Evolutionary conservation across 92 coral and sea anemone genomes (phyloP).

Genomic region (Palythoa grandiflora): DNA sequence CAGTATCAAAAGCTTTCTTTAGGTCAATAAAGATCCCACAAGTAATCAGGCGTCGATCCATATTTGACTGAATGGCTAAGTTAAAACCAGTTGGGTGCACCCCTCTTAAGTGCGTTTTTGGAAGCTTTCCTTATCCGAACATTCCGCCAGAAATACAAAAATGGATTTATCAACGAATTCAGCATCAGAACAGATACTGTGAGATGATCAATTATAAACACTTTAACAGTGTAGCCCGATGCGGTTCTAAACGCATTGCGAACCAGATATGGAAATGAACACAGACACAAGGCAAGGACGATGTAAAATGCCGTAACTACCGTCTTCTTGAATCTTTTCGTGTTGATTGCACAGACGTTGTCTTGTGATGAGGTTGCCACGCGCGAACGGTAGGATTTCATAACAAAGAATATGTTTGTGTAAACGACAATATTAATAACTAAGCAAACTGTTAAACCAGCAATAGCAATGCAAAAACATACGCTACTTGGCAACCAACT

Average conservation of each 20-base stretch:
- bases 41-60: too few species aligned
- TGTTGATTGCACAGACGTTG: neutral
- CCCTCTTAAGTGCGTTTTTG: conserved; percentile 20
- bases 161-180: conserved; percentile 33
- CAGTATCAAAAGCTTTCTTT: too few species aligned
- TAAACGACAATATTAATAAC: conserved; percentile 14
- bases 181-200: conserved; percentile 28
- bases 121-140: conserved; percentile 24
- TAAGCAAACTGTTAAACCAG: conserved; percentile 1
- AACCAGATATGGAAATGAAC: conserved; percentile 45
- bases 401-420: conserved; percentile 40
- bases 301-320: conserved; percentile 36
- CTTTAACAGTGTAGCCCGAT: conserved; percentile 9
- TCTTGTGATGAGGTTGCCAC: neutral
- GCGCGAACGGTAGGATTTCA: conserved; percentile 19
- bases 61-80: too few species aligned
- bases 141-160: conserved; percentile 39
- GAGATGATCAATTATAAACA: conserved; percentile 27
- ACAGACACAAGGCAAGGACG: conserved; percentile 26
- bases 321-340: conserved; percentile 20
- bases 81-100: conserved; percentile 28
- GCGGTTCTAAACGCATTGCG: conserved; percentile 20
- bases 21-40: too few species aligned
- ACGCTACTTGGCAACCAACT: conserved; percentile 23
- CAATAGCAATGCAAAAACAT: conserved; percentile 23